A percentile compares a stretch with the other conserved stretches of the same genome.
Evolutionary conservation across 2,113 vertebrate genomes (phyloP).

Genomic region (Condylura cristata): DNA sequence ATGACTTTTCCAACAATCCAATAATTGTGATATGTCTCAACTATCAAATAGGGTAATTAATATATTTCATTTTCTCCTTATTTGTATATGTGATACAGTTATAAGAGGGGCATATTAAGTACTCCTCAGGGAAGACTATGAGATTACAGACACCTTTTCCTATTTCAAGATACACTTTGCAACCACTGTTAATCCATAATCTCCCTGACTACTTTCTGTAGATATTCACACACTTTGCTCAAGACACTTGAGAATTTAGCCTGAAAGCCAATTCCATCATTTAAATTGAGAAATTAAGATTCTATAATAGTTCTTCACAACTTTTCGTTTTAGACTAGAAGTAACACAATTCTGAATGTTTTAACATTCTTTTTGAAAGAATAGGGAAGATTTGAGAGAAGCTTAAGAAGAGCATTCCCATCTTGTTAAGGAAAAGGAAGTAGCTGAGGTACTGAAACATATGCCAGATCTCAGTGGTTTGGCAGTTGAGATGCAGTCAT

Average conservation of each 20-base stretch:
- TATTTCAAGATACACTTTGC: background rate
- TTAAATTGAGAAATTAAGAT: background rate
- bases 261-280: background rate
- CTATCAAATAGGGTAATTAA: background rate
- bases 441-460: background rate
- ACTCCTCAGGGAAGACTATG: background rate
- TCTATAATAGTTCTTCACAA: background rate
- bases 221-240: background rate
- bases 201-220: background rate
- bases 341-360: background rate
- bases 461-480: background rate
- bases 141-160: background rate
- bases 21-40: background rate
- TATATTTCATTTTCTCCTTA: background rate
- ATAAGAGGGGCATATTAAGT: background rate
- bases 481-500: background rate
- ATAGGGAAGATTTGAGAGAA: background rate
- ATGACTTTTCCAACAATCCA: too few relatives aligned
- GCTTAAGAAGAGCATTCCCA: background rate
- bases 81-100: background rate
- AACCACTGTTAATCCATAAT: background rate
- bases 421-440: background rate
- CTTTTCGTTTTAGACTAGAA: background rate
- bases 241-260: background rate
- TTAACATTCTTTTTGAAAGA: background rate